Evolutionary conservation across 2,797 vertebrate genomes (phyloP).

Genomic region (Amniataba percoides): DNA sequence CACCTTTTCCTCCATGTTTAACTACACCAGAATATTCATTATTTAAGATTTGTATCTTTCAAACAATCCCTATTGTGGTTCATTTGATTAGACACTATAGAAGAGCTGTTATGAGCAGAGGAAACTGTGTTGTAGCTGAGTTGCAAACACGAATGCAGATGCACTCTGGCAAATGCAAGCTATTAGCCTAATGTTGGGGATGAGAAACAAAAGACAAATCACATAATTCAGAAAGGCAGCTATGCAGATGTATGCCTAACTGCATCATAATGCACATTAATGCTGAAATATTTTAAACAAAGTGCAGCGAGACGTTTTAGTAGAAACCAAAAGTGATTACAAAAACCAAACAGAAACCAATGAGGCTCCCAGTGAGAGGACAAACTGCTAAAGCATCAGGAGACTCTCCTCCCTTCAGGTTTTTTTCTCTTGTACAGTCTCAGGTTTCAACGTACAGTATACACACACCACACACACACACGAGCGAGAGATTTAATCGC

Average conservation of each 20-base stretch:
- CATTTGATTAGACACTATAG: neutral
- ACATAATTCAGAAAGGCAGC: neutral
- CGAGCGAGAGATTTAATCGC: conserved; percentile 23
- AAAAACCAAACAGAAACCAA: conserved; percentile 2
- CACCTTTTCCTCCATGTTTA: too few species aligned
- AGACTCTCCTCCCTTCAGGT: neutral
- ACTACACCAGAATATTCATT: neutral
- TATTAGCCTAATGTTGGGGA: neutral
- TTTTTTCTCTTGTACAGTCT: conserved; percentile 3
- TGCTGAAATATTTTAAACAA: neutral
- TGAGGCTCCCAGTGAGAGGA: neutral
- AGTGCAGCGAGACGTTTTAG: rapidly evolving
- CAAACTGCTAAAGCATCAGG: neutral
- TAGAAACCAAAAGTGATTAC: neutral
- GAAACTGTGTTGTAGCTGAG: neutral
- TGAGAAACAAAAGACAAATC: conserved; percentile 1
- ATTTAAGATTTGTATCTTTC: neutral
- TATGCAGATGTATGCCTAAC: neutral
- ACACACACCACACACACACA: conserved; percentile 13
- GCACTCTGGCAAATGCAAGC: neutral
- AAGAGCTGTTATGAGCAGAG: neutral
- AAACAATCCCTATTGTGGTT: neutral
- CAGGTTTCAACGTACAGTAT: conserved; percentile 13
- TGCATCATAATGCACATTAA: neutral
- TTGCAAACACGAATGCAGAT: conserved; percentile 4